These are phyloP conservation scores for Cladorhizidae sp. DNA, from an alignment of 37 sponge, comb jelly and placozoan species.

Conservation along the genomic window DNA sequence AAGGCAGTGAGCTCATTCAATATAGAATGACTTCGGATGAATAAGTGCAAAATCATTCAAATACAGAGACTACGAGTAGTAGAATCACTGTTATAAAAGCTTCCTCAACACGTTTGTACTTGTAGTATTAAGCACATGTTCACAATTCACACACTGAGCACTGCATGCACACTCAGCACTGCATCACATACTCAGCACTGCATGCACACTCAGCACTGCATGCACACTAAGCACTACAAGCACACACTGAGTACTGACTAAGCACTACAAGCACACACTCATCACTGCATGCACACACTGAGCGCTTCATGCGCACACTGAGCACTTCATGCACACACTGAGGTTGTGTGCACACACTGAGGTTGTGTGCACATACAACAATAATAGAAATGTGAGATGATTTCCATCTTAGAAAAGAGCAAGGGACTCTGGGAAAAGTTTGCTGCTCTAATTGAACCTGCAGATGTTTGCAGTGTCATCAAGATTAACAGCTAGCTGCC, in stretches of 20 bases:
- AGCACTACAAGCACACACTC: too few species aligned
- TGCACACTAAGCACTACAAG: too few species aligned
- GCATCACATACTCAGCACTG: too few species aligned
- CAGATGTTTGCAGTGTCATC: neutral
- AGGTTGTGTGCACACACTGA: too few species aligned
- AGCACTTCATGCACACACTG: neutral
- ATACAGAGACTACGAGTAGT: slow-evolving; percentile 1
- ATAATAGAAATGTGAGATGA: neutral
- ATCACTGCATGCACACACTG: too few species aligned
- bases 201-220: too few species aligned
- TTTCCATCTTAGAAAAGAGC: neutral
- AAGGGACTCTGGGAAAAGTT: neutral
- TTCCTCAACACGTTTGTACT: neutral
- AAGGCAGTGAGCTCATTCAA: neutral
- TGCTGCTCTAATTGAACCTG: neutral
- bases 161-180: too few species aligned
- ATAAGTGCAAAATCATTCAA: slow-evolving; percentile 6
- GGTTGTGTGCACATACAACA: neutral
- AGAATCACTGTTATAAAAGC: neutral
- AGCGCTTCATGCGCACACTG: too few species aligned
- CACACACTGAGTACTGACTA: too few species aligned
- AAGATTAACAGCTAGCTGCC: neutral
- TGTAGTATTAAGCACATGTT: neutral
- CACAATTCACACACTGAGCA: too few species aligned
- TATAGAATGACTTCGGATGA: neutral